phyloP scores from a whole-genome alignment of 2,888 invertebrate genomes.

The Camptogramma bilineatum region DNA sequence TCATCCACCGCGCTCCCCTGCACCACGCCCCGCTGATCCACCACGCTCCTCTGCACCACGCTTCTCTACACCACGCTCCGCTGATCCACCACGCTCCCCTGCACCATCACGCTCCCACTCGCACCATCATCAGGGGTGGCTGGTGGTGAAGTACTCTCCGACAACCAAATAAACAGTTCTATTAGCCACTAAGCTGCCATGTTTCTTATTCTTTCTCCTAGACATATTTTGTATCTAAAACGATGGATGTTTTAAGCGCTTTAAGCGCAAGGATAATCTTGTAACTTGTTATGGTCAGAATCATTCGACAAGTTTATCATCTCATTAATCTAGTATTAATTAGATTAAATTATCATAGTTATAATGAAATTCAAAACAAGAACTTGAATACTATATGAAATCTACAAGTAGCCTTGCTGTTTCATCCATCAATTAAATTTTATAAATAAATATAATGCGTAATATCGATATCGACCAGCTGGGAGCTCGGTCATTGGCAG shows the following conservation, averaged over 20 bases:
- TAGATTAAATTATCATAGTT: neutral
- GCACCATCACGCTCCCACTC: conserved; percentile 16
- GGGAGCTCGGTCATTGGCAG: conserved; percentile 39
- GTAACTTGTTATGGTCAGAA: neutral
- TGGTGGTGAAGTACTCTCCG: conserved; percentile 40
- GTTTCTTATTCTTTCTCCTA: conserved; percentile 22
- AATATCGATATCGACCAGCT: conserved; percentile 14
- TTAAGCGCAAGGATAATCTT: neutral
- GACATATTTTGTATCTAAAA: too few species aligned
- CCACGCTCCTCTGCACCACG: conserved; percentile 34
- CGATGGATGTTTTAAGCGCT: neutral
- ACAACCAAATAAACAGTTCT: conserved; percentile 32
- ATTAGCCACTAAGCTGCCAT: conserved; percentile 14
- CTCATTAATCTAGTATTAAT: neutral
- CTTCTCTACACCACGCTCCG: conserved; percentile 33
- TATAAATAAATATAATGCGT: conserved; percentile 8
- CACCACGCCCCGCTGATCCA: conserved; percentile 34
- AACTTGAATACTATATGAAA: neutral
- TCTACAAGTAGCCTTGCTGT: conserved; percentile 9
- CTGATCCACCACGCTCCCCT: conserved; percentile 12
- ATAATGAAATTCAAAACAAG: neutral
- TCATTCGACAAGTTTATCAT: neutral
- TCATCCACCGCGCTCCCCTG: conserved; percentile 25
- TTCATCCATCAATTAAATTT: conserved; percentile 27
- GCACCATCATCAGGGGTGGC: conserved; percentile 29